A percentile compares a stretch with the other conserved stretches of the same genome.
Evolutionary conservation across 2,888 invertebrate genomes (phyloP).

Genomic region (Aspidiotus rigidus): DNA sequence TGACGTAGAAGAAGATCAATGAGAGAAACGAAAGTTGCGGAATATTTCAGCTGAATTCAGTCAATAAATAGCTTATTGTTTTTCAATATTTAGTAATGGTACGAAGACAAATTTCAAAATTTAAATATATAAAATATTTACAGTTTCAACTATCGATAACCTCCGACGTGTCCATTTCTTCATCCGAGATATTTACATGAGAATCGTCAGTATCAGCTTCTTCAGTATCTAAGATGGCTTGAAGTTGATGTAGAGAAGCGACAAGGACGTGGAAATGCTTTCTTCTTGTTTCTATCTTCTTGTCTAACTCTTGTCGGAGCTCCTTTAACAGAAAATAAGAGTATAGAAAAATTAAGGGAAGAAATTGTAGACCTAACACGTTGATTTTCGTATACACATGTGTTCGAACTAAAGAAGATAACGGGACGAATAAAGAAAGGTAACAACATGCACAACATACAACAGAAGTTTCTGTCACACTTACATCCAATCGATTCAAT

Average conservation of each 20-base stretch:
- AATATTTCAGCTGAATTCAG: too few species aligned
- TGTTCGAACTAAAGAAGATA: background rate
- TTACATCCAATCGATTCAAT: conserved; percentile 53
- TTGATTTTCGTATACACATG: background rate
- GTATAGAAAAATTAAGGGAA: conserved; percentile 5
- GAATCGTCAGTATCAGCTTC: conserved; percentile 19
- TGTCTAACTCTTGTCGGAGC: conserved; percentile 62
- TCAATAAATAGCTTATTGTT: too few species aligned
- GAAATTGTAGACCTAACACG: too few species aligned
- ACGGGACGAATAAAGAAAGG: too few species aligned
- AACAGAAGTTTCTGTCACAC: background rate
- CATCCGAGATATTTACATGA: conserved; percentile 32
- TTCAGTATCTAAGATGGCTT: conserved; percentile 28
- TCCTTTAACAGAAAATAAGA: conserved; percentile 43
- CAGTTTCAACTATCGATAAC: background rate
- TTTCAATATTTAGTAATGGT: too few species aligned
- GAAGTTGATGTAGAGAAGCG: conserved; percentile 71
- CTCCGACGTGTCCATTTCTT: conserved; percentile 27
- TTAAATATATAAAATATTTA: too few species aligned
- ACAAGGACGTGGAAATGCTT: conserved; percentile 86
- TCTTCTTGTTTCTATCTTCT: conserved; percentile 67
- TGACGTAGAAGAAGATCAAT: too few species aligned
- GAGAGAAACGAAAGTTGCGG: too few species aligned
- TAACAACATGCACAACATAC: too few species aligned
- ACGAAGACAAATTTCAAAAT: too few species aligned